These are phyloP conservation scores for Heteromurus nitidus DNA, from an alignment of 2,888 invertebrate genomes.

Conservation along the genomic window DNA sequence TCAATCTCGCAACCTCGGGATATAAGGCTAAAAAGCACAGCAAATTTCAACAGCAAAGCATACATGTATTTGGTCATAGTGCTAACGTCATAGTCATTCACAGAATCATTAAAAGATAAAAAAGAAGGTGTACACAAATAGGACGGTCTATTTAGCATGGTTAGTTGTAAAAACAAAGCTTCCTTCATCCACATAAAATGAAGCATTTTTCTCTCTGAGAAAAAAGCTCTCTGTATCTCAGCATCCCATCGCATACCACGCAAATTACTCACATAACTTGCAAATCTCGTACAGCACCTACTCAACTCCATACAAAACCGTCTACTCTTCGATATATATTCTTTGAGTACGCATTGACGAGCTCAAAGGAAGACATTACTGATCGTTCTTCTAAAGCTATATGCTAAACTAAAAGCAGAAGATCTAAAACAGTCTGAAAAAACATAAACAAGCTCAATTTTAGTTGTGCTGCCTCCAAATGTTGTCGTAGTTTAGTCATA, in stretches of 20 bases:
- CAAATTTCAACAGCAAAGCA: conserved; percentile 17
- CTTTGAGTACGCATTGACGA: no score
- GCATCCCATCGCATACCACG: conserved; percentile 50
- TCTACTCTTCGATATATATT: no score
- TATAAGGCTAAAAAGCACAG: background rate
- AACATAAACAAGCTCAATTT: conserved; percentile 31
- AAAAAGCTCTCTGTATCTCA: background rate
- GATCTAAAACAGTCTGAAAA: no score
- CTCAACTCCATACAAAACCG: conserved; percentile 4
- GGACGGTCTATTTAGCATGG: conserved; percentile 30
- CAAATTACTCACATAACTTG: conserved; percentile 52
- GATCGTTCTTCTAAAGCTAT: no score
- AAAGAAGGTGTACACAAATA: conserved; percentile 20
- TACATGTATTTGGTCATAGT: no score
- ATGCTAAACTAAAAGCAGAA: conserved; percentile 8
- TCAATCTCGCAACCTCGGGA: no score
- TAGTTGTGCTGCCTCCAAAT: conserved; percentile 50
- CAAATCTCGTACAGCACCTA: background rate
- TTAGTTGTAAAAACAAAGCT: conserved; percentile 22
- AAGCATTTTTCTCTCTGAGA: no score
- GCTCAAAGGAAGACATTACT: no score
- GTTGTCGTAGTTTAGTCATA: conserved; percentile 42
- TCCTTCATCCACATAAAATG: conserved; percentile 16
- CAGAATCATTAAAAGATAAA: no score
- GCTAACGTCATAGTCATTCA: no score